phyloP scores from a whole-genome alignment of 2,797 vertebrate species.

The Buceros bicornis region DNA sequence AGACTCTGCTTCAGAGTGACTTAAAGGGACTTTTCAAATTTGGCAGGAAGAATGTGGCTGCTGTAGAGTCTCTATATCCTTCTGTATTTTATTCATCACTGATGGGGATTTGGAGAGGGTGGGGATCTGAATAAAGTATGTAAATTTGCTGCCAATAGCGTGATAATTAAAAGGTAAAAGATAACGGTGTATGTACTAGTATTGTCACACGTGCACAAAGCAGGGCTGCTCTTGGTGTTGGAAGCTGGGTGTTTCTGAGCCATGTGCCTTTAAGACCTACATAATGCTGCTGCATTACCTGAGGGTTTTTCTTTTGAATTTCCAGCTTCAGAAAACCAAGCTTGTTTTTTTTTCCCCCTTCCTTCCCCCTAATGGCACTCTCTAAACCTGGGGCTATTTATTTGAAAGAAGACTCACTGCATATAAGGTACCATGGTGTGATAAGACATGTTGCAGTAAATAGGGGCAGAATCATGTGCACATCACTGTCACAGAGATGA shows the following conservation, averaged over 20 bases:
- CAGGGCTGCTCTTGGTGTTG: neutral
- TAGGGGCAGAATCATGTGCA: neutral
- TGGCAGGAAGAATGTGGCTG: neutral
- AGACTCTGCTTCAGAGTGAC: neutral
- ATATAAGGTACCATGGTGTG: neutral
- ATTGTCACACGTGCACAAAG: slow-evolving; percentile 40
- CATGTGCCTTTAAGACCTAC: slow-evolving; percentile 65
- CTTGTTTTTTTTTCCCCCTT: neutral
- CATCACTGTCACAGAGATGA: neutral
- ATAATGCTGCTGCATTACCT: slow-evolving; percentile 32
- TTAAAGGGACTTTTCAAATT: neutral
- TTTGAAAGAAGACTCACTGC: neutral
- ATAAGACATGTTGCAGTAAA: neutral
- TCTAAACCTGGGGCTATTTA: slow-evolving; percentile 15
- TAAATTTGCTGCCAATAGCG: slow-evolving; percentile 15
- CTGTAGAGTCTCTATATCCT: neutral
- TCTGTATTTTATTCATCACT: slow-evolving; percentile 24
- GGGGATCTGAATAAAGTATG: neutral
- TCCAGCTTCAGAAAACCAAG: slow-evolving; percentile 31
- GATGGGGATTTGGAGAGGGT: slow-evolving; percentile 13
- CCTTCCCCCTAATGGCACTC: neutral
- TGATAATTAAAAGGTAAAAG: slow-evolving; percentile 33
- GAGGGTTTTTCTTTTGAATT: slow-evolving; percentile 58
- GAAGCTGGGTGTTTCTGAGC: slow-evolving; percentile 12
- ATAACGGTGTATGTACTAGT: slow-evolving; percentile 7